A percentile compares a stretch with the other conserved stretches of the same genome.
These are phyloP conservation scores for Gambusia holbrooki DNA, from an alignment of 2,113 vertebrate genomes.

Conservation along the genomic window DNA sequence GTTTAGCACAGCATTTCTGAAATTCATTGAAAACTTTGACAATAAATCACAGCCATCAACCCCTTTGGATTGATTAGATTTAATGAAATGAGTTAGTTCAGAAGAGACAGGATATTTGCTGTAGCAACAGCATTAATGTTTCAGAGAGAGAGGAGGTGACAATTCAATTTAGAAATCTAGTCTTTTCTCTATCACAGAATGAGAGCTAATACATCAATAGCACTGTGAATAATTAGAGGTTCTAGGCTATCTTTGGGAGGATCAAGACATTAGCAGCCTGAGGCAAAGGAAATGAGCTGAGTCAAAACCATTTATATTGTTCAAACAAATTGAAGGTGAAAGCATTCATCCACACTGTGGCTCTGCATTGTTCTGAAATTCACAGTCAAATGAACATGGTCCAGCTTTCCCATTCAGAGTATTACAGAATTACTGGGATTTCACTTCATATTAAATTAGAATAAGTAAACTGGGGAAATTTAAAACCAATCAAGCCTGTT, in stretches of 20 bases:
- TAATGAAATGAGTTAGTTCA: constrained; percentile 63
- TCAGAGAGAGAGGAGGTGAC: constrained; percentile 54
- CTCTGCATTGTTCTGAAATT: constrained; percentile 52
- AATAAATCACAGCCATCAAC: constrained; percentile 50
- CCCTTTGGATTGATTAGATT: constrained; percentile 37
- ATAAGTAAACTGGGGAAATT: constrained; percentile 72
- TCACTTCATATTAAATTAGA: constrained; percentile 60
- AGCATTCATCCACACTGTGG: constrained; percentile 41
- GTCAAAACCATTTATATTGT: constrained; percentile 75
- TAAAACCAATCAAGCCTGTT: constrained; percentile 84
- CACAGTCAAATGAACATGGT: constrained; percentile 52
- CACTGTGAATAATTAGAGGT: constrained; percentile 69
- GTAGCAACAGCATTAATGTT: constrained; percentile 60
- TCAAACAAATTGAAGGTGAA: constrained; percentile 74
- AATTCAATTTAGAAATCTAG: constrained; percentile 60
- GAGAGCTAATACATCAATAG: constrained; percentile 70
- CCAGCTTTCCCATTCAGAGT: constrained; percentile 43
- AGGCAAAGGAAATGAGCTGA: constrained; percentile 69
- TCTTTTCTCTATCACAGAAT: constrained; percentile 56
- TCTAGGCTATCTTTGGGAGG: constrained; percentile 67
- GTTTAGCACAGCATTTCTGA: constrained; percentile 16
- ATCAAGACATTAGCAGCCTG: constrained; percentile 73
- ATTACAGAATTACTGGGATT: constrained; percentile 44
- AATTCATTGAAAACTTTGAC: constrained; percentile 40
- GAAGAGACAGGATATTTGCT: constrained; percentile 52